Base-by-base conservation (phyloP, 2,113 vertebrate species). In the Oceanodroma tethys region DNA sequence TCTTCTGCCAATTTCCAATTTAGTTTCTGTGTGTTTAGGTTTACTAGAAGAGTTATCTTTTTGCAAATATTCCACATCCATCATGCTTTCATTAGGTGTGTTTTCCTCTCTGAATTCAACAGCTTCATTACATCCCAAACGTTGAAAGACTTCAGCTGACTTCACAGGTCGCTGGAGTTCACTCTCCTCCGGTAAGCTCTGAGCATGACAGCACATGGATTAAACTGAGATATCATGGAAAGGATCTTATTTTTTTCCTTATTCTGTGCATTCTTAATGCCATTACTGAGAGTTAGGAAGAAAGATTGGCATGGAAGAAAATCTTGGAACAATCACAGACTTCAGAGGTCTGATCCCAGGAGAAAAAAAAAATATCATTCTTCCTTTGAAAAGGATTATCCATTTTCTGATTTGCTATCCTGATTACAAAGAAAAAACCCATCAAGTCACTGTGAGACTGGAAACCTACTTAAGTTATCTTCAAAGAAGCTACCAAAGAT, bases 131-230 rank as follows among this genome's bases (percentile, higher is more conserved):
- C n/a, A 82, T 74, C 38, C 56, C 58, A 88, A 75, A 82, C 0
- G 29, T 26, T 95, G 90, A 85, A 72, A 93, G 75, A 45, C 65
- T 91, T 93, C 62, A 94, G 65, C 45, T 68, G 72, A 71, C 74
- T 97, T 70, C 95, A 58, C 50, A 43, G 82, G 80, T 34, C 91
- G 91, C 45, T 94, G 93, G 68, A 86, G 81, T 67, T 86, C 82
- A 80, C 45, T 67, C 38, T 92, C 84, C 79, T 88, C 90, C 82
- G 48, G 95, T 38, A 95, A 96, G 59, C 11, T 93, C 95, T 97
- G 38, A 96, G 70, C 79, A 93, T 58, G 94, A 88, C 68, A 83
- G 78, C 32, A 95, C 45, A 92, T 36, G 62, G n/a, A 88, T 78
- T 94, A 91, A 52, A 97, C 67, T 81, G 48, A 89, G 32, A 38